Evolutionary conservation across 2,113 vertebrate species (phyloP).

Genomic region (Eclectus roratus): DNA sequence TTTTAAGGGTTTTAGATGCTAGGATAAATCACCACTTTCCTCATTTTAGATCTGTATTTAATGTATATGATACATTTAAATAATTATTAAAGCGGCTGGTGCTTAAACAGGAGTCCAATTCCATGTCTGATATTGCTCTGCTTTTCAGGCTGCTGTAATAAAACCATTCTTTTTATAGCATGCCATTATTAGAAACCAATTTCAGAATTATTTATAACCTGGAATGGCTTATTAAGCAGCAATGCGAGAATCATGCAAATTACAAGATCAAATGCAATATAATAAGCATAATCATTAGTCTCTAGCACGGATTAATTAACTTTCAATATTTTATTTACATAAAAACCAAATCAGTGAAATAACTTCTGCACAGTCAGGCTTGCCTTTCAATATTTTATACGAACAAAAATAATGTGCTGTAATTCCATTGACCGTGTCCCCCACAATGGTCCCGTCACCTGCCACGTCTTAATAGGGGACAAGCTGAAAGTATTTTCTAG

Average conservation of each 20-base stretch:
- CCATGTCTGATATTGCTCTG: conserved; percentile 64
- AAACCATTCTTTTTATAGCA: conserved; percentile 85
- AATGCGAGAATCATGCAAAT: conserved; percentile 96
- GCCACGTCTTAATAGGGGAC: conserved; percentile 95
- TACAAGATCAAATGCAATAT: conserved; percentile 87
- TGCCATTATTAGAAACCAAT: conserved; percentile 89
- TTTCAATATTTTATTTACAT: conserved; percentile 90
- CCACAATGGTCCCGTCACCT: conserved; percentile 89
- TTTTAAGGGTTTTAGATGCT: conserved; percentile 60
- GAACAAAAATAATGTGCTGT: conserved; percentile 82
- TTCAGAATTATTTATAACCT: conserved; percentile 90
- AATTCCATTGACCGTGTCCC: conserved; percentile 79
- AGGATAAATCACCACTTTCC: conserved; percentile 60
- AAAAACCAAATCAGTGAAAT: conserved; percentile 91
- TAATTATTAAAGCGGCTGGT: conserved; percentile 73
- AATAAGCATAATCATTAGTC: conserved; percentile 91
- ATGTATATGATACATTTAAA: conserved; percentile 68
- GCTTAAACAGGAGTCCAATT: conserved; percentile 69
- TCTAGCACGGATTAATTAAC: conserved; percentile 85
- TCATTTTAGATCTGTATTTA: conserved; percentile 59
- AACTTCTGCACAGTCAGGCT: conserved; percentile 83
- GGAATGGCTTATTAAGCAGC: conserved; percentile 90
- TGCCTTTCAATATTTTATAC: conserved; percentile 84
- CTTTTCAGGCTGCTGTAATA: conserved; percentile 79
- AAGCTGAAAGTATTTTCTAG: conserved; percentile 88